Evolutionary conservation across 1,140 invertebrate species (phyloP), one percentile per base, ranked within the genome.

Genomic region (Ceratina calcarata): DNA sequence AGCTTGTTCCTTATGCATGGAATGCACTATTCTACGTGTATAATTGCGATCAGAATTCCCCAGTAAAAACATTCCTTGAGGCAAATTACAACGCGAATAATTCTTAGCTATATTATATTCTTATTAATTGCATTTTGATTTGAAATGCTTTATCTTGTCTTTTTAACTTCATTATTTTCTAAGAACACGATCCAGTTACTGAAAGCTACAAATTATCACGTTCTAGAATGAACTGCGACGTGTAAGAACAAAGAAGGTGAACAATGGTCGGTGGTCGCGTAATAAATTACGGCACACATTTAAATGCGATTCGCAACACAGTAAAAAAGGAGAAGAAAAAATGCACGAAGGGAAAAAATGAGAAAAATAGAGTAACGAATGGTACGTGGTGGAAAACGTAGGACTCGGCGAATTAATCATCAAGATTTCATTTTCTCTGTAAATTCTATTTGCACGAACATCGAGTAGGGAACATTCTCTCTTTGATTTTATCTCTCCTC

Each of bases 361-460:
- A 32, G 27, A 22, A 49, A 32, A 65, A 68, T 8, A 27, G 10
- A 12, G 18, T 37, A 20, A 27, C 16, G 49, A 24, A 13, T 8
- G 2, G 57, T n/a, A 18, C 69, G 16, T 8, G 0, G 3, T 22
- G 0, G 37, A 10, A 18, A 18, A 0, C 1, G 53, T 18, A 15
- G 49, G 10, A 62, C 45, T n/a, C 4, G 3, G 16, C 20, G 32
- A 64, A 78, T 78, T 78, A 78, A 78, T 78, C 60, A 64, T 64
- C 55, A 68, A 78, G 68, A 78, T 71, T 72, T 78, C 69, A 49
- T 78, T 64, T 57, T 16, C 51, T 12, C 32, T 32, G 76, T 10
- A 49, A 72, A 72, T 72, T 78, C 76, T 62, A 71, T 78, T 78
- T 78, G 76, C 69, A 72, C 32, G 60, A 37, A 27, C 6, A 12